A percentile compares a stretch with the other conserved stretches of the same genome.
Conservation (phyloP, 2,797 vertebrate genomes). For the Squalus acanthias region DNA sequence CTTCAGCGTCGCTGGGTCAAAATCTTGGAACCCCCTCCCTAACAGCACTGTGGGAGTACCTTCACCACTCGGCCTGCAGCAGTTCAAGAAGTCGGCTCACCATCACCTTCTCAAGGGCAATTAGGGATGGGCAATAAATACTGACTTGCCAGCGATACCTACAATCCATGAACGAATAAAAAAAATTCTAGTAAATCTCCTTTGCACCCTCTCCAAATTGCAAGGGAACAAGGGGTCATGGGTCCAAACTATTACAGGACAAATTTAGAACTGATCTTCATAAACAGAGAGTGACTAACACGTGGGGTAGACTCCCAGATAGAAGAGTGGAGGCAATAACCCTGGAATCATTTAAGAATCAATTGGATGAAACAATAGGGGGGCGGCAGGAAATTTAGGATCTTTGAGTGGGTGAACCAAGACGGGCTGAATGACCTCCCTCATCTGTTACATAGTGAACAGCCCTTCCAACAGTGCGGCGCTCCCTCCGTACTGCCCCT, state of each 20-base stretch:
- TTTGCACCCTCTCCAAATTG: neutral
- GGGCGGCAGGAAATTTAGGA: neutral
- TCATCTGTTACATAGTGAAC: neutral
- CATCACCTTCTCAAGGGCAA: too few relatives aligned
- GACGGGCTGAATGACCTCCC: neutral
- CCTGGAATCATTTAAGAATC: neutral
- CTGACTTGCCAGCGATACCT: too few relatives aligned
- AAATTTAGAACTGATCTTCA: neutral
- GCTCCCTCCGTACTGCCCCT: too few relatives aligned
- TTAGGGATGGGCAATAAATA: too few relatives aligned
- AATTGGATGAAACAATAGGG: neutral
- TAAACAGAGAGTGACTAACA: neutral
- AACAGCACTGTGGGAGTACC: too few relatives aligned
- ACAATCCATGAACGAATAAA: too few relatives aligned
- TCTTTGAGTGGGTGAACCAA: neutral
- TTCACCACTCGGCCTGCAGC: too few relatives aligned
- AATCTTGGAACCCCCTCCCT: too few relatives aligned
- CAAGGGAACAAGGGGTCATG: neutral
- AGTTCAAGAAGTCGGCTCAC: too few relatives aligned
- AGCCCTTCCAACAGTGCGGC: too few relatives aligned
- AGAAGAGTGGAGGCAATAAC: neutral
- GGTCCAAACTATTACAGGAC: neutral
- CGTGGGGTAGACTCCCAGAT: neutral
- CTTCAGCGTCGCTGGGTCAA: too few relatives aligned
- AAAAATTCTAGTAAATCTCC: neutral